These are phyloP conservation scores for Oxyteleia sp. DNA, from an alignment of 2,888 invertebrate genomes.

Conservation along the genomic window DNA sequence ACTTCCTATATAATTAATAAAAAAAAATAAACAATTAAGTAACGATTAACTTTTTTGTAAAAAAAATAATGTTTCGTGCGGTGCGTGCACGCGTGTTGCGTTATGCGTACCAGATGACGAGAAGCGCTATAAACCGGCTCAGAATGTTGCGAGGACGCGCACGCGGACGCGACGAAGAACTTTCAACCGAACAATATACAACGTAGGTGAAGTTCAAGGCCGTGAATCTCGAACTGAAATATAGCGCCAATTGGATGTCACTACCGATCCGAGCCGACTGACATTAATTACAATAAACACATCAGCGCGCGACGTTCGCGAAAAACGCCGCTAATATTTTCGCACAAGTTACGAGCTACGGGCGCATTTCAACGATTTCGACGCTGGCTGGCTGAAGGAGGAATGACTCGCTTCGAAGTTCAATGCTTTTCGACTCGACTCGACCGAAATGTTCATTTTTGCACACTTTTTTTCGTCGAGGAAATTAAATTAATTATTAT, in stretches of 20 bases:
- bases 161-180: conserved; percentile 12
- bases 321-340: conserved; percentile 53
- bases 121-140: conserved; percentile 30
- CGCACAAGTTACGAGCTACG: conserved; percentile 33
- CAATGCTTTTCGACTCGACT: conserved; percentile 21
- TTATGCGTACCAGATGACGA: conserved; percentile 59
- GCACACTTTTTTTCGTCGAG: too few species aligned
- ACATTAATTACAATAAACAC: conserved; percentile 55
- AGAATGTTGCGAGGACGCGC: conserved; percentile 3
- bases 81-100: conserved; percentile 6
- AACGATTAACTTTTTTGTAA: too few species aligned
- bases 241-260: conserved; percentile 55
- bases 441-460: too few species aligned
- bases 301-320: conserved; percentile 37
- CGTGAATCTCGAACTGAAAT: conserved; percentile 60
- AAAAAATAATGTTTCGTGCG: too few species aligned
- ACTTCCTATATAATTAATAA: too few species aligned
- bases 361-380: conserved; percentile 17
- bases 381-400: background rate
- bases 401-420: conserved; percentile 7
- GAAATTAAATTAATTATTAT: too few species aligned
- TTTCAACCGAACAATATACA: conserved; percentile 51
- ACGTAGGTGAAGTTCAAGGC: conserved; percentile 63
- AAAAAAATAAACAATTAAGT: too few species aligned
- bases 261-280: conserved; percentile 46